Base-by-base conservation (phyloP, 1,140 invertebrate species). In the Penaeus chinensis region DNA sequence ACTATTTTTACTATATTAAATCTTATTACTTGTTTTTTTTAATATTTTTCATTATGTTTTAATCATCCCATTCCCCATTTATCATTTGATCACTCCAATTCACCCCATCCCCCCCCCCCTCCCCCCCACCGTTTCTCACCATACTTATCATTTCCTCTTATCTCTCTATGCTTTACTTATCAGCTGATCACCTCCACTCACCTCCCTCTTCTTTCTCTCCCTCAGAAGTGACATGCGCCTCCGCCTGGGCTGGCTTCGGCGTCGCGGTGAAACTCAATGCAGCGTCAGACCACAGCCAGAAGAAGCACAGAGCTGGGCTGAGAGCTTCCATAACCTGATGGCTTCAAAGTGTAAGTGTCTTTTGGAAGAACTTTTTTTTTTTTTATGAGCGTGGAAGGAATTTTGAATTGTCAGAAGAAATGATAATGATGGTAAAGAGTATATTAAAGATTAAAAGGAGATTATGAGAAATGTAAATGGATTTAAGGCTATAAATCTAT, bases 311-410 rank as follows among this genome's bases (percentile, higher is more conserved):
- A 92, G 93, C 86, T 94, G 94, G 94, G 91, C 93, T 11, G 91
- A 92, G 74, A 94, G 93, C 69, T 94, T 94, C 89, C 91, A 92
- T 78, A 91, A 92, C 80, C 91, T 94, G 54, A 93, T 94, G 84
- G 90, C 91, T 27, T 93, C 92, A 82, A 93, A 94, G 93, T 93
- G 94, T 94, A 92, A 92, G 93, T 92, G 42, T 7, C 8, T 65
- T 63, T 22, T 63, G 0, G 13, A 27, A 11, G 22, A 22, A 24
- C 22, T 8, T 71, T n/a, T 71, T 18, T 71, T 66, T 71, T 20
- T n/a, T 8, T 54, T 3, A 65, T 71, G 19, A 37, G 27, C 24
- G 22, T 60, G 22, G 20, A 32, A n/a, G 47, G 60, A 11, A 60
- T 60, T 20, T 60, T n/a, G 47, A 13, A 74, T 19, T 22, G n/a